Conservation (phyloP, 2,113 vertebrate species). For the Cyprinodon tularosa region DNA sequence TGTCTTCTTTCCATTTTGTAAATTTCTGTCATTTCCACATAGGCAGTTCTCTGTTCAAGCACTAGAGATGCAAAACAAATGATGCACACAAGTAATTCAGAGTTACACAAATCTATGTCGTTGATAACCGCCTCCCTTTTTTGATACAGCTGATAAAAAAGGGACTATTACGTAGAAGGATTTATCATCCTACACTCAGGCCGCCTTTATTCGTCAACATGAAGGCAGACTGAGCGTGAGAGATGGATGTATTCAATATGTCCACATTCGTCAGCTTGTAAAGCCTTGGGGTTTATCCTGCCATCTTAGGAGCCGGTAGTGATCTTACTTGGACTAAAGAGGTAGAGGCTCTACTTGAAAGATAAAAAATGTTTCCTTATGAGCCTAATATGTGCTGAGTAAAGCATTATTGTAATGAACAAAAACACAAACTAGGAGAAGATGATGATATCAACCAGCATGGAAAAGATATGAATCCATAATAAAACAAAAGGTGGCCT, state of each 20-base stretch:
- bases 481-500: not conserved
- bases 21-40: not conserved
- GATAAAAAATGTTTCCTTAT: not conserved
- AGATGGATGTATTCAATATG: not conserved
- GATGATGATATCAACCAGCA: not conserved
- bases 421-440: not conserved
- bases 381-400: not conserved
- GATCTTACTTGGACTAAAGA: not conserved
- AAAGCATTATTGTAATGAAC: not conserved
- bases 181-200: not conserved
- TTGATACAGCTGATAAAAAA: not conserved
- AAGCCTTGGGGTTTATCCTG: not conserved
- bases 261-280: not conserved
- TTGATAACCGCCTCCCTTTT: slow-evolving; percentile 13
- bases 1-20: not conserved
- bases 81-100: slow-evolving; percentile 11
- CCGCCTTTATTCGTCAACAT: not conserved
- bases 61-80: slow-evolving; percentile 21
- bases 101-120: slow-evolving; percentile 11
- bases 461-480: not conserved
- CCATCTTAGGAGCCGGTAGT: not conserved
- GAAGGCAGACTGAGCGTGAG: not conserved
- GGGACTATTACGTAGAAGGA: not conserved
- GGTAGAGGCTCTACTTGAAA: not conserved
- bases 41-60: not conserved